Conservation (phyloP, 2,113 vertebrate species). For the Dicerorhinus sumatrensis region DNA sequence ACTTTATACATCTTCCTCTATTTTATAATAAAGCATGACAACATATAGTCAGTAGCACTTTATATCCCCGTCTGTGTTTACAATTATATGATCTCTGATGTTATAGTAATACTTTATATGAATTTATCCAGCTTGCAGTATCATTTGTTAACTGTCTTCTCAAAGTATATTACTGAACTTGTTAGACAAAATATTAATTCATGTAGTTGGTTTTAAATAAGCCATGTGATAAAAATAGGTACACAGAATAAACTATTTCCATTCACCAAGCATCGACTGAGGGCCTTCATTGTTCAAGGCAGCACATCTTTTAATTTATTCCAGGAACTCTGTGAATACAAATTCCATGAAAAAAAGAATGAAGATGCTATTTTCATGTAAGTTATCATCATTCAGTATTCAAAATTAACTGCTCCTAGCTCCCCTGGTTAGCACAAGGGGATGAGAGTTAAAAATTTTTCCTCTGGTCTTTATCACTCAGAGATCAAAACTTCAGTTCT, state of each 20-base stretch:
- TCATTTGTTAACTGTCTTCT: conserved; percentile 48
- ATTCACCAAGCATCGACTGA: background rate
- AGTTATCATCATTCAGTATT: conserved; percentile 21
- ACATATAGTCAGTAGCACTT: conserved; percentile 67
- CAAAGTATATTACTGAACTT: background rate
- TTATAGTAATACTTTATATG: background rate
- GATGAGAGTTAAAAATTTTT: background rate
- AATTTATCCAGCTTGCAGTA: conserved; percentile 32
- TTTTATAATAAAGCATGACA: conserved; percentile 62
- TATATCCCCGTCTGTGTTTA: conserved; percentile 52
- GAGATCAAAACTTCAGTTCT: conserved; percentile 46
- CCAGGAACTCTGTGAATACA: conserved; percentile 33
- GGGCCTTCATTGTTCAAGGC: conserved; percentile 51
- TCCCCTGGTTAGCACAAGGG: background rate
- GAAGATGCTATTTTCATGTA: conserved; percentile 41
- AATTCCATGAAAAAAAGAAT: background rate
- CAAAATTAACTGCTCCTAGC: conserved; percentile 54
- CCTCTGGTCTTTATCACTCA: background rate
- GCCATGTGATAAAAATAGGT: background rate
- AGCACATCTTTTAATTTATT: conserved; percentile 63
- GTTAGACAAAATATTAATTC: conserved; percentile 45
- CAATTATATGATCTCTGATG: conserved; percentile 57
- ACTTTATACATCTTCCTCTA: conserved; percentile 68
- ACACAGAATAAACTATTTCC: conserved; percentile 29
- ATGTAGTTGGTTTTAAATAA: conserved; percentile 28